Evolutionary conservation across 2,888 invertebrate species (phyloP).

Genomic region (Gryllus longicercus): DNA sequence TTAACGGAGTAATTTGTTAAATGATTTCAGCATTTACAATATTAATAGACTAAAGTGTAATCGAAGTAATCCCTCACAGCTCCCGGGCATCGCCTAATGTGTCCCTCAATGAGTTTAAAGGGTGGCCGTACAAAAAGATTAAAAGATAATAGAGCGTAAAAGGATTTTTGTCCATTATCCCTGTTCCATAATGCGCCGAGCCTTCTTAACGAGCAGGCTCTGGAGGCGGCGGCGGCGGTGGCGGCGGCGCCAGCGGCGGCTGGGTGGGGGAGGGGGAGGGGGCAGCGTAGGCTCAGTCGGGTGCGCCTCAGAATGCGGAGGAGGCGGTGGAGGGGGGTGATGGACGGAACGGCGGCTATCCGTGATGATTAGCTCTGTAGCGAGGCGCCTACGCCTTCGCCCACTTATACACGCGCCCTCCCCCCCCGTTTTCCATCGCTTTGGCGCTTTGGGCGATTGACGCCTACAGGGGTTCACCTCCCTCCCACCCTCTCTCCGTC

Average conservation of each 20-base stretch:
- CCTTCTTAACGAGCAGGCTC: neutral
- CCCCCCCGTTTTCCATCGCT: neutral
- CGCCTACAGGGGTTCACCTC: no score
- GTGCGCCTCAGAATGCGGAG: no score
- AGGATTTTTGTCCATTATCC: constrained; percentile 17
- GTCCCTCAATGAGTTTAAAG: neutral
- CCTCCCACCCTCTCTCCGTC: no score
- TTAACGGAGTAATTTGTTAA: neutral
- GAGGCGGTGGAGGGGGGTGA: neutral
- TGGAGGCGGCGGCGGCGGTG: neutral
- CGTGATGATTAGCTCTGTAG: neutral
- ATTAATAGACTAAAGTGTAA: neutral
- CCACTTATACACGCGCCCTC: neutral
- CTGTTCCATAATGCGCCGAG: neutral
- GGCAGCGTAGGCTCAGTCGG: neutral
- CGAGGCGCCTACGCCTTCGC: neutral
- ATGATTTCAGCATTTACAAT: constrained; percentile 8
- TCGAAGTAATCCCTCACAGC: neutral
- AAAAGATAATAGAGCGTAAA: constrained; percentile 17
- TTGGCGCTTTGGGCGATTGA: no score
- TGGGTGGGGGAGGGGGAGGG: neutral
- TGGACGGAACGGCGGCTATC: neutral
- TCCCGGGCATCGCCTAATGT: neutral
- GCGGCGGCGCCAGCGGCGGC: neutral
- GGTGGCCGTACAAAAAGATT: neutral